Evolutionary conservation across 2,888 invertebrate species (phyloP).

Genomic region (Ophioninae sp.): DNA sequence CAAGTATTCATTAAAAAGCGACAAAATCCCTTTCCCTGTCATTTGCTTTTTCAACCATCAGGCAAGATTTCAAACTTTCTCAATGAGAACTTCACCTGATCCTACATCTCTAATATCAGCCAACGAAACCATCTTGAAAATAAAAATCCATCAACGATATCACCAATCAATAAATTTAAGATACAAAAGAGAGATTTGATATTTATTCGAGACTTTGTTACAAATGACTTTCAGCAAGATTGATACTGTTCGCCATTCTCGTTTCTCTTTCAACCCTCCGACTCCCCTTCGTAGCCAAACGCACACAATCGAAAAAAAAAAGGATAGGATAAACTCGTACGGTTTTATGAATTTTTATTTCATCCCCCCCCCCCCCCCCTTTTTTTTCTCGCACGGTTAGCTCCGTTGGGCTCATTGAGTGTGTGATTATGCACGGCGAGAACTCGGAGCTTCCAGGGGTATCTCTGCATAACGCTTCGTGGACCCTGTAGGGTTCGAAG

Average conservation of each 20-base stretch:
- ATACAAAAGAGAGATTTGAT: neutral
- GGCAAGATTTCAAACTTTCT: too few relatives aligned
- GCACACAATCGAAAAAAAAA: slow-evolving; percentile 25
- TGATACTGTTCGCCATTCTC: neutral
- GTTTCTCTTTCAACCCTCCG: slow-evolving; percentile 11
- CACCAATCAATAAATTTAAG: neutral
- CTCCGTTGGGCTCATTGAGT: slow-evolving; percentile 76
- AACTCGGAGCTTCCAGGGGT: slow-evolving; percentile 64
- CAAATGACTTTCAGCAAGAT: neutral
- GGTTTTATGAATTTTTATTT: slow-evolving; percentile 70
- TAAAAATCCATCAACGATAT: neutral
- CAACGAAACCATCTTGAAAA: neutral
- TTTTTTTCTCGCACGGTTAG: slow-evolving; percentile 74
- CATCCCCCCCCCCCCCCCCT: slow-evolving; percentile 59
- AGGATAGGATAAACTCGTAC: slow-evolving; percentile 39
- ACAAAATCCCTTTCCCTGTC: too few relatives aligned
- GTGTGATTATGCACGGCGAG: slow-evolving; percentile 74
- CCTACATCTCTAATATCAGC: too few relatives aligned
- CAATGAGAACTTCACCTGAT: too few relatives aligned
- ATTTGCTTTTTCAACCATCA: too few relatives aligned
- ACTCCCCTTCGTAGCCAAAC: neutral
- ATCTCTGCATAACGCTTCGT: slow-evolving; percentile 47
- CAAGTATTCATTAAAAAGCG: too few relatives aligned
- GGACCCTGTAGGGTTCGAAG: slow-evolving; percentile 42
- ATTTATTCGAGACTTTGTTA: neutral